phyloP scores from a whole-genome alignment of 2,113 vertebrate species.

The Serinus canaria region DNA sequence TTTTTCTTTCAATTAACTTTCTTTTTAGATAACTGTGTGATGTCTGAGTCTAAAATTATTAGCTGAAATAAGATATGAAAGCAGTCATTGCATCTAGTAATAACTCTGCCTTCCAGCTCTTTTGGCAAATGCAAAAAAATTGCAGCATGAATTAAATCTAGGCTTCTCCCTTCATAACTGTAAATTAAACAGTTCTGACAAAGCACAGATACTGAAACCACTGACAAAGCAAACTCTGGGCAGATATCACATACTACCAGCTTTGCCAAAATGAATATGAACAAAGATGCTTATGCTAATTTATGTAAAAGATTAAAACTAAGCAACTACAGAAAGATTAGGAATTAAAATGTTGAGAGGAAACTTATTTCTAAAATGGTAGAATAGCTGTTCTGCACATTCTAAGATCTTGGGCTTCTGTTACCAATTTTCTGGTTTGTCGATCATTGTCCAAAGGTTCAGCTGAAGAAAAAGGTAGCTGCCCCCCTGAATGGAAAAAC shows the following conservation, averaged over 20 bases:
- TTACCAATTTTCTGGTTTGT: not conserved
- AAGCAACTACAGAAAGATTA: not conserved
- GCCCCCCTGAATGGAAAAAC: not conserved
- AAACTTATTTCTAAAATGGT: not conserved
- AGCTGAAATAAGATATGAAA: slow-evolving; percentile 48
- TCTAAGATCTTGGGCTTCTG: not conserved
- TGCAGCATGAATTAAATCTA: slow-evolving; percentile 7
- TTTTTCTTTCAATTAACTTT: slow-evolving; percentile 11
- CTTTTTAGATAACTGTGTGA: slow-evolving; percentile 30
- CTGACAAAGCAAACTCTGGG: slow-evolving; percentile 16
- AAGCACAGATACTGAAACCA: slow-evolving; percentile 8
- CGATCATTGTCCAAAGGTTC: not conserved
- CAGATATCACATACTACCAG: not conserved
- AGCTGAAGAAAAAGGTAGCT: not conserved
- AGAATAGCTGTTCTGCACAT: not conserved
- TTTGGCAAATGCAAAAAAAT: slow-evolving; percentile 11
- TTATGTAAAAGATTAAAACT: not conserved
- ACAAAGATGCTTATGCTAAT: not conserved
- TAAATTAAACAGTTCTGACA: slow-evolving; percentile 31
- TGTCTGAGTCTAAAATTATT: slow-evolving; percentile 36
- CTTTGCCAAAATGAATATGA: not conserved
- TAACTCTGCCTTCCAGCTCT: slow-evolving; percentile 22
- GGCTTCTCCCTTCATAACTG: not conserved
- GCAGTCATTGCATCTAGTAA: not conserved
- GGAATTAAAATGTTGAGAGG: not conserved